Percentiles rank a stretch among this genome's conserved stretches.
Conservation (phyloP, 2,113 vertebrate genomes). For the Toxostoma redivivum region DNA sequence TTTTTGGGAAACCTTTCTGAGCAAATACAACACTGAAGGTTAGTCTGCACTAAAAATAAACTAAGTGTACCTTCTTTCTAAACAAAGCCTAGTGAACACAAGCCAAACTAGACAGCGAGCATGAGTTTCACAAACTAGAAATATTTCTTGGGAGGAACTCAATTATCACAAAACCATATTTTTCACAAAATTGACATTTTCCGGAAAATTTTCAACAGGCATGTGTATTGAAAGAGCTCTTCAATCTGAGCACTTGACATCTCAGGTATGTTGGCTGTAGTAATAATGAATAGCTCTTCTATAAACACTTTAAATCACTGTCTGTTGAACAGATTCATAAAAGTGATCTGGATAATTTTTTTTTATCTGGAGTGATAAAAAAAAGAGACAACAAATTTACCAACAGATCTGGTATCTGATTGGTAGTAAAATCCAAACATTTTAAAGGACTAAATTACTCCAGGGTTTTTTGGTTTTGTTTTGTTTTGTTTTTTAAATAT, state of each 20-base stretch:
- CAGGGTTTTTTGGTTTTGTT: rapidly evolving
- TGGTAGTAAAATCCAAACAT: background rate
- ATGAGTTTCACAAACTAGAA: background rate
- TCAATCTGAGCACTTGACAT: background rate
- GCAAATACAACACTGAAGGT: background rate
- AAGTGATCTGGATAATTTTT: background rate
- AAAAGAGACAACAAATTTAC: background rate
- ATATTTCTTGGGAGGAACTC: background rate
- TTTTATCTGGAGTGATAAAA: background rate
- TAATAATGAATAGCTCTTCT: background rate
- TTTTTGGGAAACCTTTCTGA: background rate
- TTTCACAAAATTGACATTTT: background rate
- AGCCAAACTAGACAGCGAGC: background rate
- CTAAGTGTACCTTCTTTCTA: background rate
- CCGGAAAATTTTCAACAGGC: background rate
- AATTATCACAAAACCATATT: background rate
- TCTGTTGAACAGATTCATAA: background rate
- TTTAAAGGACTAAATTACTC: background rate
- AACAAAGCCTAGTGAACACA: background rate
- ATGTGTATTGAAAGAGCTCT: background rate
- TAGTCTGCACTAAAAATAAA: background rate
- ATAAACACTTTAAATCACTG: background rate
- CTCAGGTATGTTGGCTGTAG: background rate
- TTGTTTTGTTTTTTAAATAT: background rate
- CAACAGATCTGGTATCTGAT: background rate